Conservation (phyloP, 2,113 vertebrate species). For the Progne subis region DNA sequence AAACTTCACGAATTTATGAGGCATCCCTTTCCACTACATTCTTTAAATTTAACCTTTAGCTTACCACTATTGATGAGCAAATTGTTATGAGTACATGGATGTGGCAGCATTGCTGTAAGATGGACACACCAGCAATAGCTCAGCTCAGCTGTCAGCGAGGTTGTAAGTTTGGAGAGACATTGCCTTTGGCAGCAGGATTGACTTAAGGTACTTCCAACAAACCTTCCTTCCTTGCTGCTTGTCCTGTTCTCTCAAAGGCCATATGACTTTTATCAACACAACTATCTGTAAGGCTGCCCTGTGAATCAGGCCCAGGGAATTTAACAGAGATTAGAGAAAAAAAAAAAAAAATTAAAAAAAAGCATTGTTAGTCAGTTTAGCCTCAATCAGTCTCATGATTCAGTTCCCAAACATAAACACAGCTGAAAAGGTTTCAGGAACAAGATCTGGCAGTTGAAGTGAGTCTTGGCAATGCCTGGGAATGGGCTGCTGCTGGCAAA, state of each 20-base stretch:
- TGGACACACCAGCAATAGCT: background rate
- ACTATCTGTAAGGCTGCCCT: background rate
- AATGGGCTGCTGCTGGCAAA: background rate
- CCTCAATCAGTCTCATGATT: background rate
- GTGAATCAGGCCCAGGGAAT: background rate
- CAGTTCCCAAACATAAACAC: background rate
- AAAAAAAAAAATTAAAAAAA: background rate
- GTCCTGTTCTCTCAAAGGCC: background rate
- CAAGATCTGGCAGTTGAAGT: background rate
- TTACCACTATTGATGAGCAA: background rate
- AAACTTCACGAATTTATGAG: background rate
- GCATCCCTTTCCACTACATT: background rate
- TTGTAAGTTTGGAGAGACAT: background rate
- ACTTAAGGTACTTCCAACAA: background rate
- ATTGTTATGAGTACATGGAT: background rate
- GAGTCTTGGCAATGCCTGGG: background rate
- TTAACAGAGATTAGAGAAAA: background rate
- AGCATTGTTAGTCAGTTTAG: background rate
- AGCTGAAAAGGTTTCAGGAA: background rate
- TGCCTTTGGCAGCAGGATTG: background rate
- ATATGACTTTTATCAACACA: background rate
- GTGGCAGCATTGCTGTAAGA: background rate
- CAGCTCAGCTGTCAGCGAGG: background rate
- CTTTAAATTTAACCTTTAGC: background rate
- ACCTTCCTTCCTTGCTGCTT: background rate